phyloP scores from a whole-genome alignment of 2,888 invertebrate genomes.

The Hoplodrina ambigua region DNA sequence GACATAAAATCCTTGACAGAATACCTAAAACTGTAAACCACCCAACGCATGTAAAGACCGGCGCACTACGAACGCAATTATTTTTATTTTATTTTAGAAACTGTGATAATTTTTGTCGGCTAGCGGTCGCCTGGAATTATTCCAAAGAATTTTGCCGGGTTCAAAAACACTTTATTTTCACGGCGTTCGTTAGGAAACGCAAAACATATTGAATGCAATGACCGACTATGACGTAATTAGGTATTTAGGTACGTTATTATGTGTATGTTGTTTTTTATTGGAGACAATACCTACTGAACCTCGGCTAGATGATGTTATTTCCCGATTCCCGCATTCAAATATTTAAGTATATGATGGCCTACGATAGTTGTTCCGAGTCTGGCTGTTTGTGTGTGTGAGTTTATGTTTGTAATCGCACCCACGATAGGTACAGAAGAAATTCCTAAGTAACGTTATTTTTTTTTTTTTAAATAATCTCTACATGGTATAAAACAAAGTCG shows the following conservation, averaged over 20 bases:
- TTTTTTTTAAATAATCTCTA: too few relatives aligned
- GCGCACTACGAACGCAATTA: slow-evolving; percentile 61
- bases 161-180: slow-evolving; percentile 72
- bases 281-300: neutral
- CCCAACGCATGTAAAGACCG: slow-evolving; percentile 33
- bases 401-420: too few relatives aligned
- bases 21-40: slow-evolving; percentile 45
- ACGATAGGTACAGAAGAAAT: too few relatives aligned
- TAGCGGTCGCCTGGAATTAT: slow-evolving; percentile 78
- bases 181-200: slow-evolving; percentile 26
- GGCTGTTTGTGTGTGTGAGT: too few relatives aligned
- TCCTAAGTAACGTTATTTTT: too few relatives aligned
- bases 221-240: slow-evolving; percentile 35
- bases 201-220: slow-evolving; percentile 60
- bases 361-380: too few relatives aligned
- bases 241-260: neutral
- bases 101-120: slow-evolving; percentile 64
- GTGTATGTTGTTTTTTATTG: neutral
- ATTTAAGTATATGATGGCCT: too few relatives aligned
- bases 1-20: slow-evolving; percentile 31
- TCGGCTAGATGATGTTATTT: neutral
- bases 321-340: too few relatives aligned
- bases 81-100: slow-evolving; percentile 67
- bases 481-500: too few relatives aligned
- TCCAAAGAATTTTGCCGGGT: slow-evolving; percentile 81